Base-by-base conservation (phyloP, 1,140 invertebrate genomes). In the Drosophila watanabei region DNA sequence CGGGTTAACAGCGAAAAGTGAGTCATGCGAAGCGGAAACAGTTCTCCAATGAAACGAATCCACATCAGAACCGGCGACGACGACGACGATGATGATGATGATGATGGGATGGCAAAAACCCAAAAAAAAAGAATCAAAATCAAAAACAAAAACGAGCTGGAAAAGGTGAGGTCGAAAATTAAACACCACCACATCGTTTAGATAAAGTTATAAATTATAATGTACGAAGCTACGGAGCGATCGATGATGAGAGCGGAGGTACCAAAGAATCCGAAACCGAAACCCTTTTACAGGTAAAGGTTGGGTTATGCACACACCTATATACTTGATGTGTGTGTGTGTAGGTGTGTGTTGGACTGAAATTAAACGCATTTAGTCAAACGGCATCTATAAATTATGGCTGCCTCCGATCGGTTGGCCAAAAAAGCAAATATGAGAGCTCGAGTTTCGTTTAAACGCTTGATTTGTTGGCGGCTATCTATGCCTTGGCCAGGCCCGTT, bases 181-280 rank as follows among this genome's bases (percentile, higher is more conserved):
- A 90, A 90, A 90, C 86, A 90, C 86, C 86, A 89, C 79, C 86
- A 91, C 87, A 90, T 90, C 86, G 86, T 90, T 90, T 90, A 90
- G 86, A 90, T 90, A 90, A 90, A 90, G 86, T 90, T 90, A 90
- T 90, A 90, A 90, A 90, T 90, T 90, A 90, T 90, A 90, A 90
- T 86, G 87, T 86, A 82, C 85, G 73, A 11, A 57, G 54, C 43
- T 71, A 80, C 85, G 85, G 78, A 81, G 71, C 82, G 85, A 90
- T 90, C 82, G 71, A 77, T 76, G 80, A 77, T 73, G 82, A 84
- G 75, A 75, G 75, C 70, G 41, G 62, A 64, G 61, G 39, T 41
- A 56, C 75, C 56, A 66, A 63, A 59, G 60, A 75, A 63, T 66
- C 64, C 48, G 60, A 78, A 77, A 62, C 61, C 64, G 48, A 80